Conservation (phyloP, 2,797 vertebrate species). For the Oreonectes daqikongensis region DNA sequence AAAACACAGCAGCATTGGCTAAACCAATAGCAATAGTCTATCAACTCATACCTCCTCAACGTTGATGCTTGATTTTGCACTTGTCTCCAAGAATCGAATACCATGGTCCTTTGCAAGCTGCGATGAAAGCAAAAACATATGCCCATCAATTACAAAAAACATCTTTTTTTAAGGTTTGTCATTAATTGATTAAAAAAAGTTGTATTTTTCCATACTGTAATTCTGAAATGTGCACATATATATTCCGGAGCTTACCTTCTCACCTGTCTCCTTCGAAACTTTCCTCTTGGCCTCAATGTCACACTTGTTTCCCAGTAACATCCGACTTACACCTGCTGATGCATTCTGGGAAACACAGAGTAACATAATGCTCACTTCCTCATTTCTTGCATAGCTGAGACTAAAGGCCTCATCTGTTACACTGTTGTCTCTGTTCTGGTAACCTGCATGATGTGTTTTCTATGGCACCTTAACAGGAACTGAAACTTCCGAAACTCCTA, state of each 20-base stretch:
- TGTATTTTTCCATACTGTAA: too few relatives aligned
- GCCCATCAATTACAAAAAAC: too few relatives aligned
- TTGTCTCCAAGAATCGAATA: slow-evolving; percentile 93
- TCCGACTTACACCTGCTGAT: slow-evolving; percentile 86
- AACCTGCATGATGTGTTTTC: slow-evolving; percentile 6
- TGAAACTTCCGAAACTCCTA: slow-evolving; percentile 40
- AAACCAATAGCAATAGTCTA: neutral
- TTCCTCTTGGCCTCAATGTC: slow-evolving; percentile 91
- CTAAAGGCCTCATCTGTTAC: slow-evolving; percentile 5
- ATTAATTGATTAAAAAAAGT: neutral
- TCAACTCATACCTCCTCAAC: slow-evolving; percentile 87
- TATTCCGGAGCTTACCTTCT: slow-evolving; percentile 77
- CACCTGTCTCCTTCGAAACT: slow-evolving; percentile 84
- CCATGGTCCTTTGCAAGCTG: slow-evolving; percentile 90
- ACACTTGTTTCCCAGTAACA: slow-evolving; percentile 94
- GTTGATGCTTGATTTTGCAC: slow-evolving; percentile 92
- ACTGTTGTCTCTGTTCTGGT: slow-evolving; percentile 1
- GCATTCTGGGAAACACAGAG: slow-evolving; percentile 82
- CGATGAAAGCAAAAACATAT: slow-evolving; percentile 37
- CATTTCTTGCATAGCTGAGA: neutral
- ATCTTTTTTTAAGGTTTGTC: neutral
- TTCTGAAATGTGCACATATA: too few relatives aligned
- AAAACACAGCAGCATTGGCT: neutral
- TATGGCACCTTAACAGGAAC: slow-evolving; percentile 29
- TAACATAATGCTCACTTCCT: slow-evolving; percentile 21